Evolutionary conservation across 2,888 invertebrate genomes (phyloP).

Genomic region (Pseudoips prasinana): DNA sequence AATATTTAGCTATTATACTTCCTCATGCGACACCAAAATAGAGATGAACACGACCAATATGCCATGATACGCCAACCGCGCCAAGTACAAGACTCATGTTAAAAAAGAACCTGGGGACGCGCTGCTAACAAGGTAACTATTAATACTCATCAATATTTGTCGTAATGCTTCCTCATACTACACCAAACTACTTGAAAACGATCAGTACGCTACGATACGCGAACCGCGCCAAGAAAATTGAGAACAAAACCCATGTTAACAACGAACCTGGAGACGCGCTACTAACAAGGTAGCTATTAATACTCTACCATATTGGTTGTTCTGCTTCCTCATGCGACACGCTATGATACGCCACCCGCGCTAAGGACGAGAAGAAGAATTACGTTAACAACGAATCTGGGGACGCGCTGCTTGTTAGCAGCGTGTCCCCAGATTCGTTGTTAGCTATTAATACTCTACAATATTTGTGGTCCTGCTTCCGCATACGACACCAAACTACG

Average conservation of each 20-base stretch:
- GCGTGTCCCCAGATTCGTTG: no score
- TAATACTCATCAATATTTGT: not conserved
- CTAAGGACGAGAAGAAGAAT: constrained; percentile 97
- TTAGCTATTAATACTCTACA: constrained; percentile 17
- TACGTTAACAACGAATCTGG: constrained; percentile 99
- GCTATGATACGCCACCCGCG: constrained; percentile 97
- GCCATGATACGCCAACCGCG: constrained; percentile 97
- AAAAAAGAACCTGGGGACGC: constrained; percentile 99
- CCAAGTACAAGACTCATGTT: constrained; percentile 96
- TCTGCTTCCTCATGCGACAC: not conserved
- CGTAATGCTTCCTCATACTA: no score
- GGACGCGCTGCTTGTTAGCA: constrained; percentile 96
- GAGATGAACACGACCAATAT: constrained; percentile 99
- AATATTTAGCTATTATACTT: not conserved
- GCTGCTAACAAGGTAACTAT: constrained; percentile 86
- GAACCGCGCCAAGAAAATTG: constrained; percentile 98
- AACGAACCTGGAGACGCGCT: constrained; percentile 99
- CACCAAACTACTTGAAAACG: constrained; percentile 98
- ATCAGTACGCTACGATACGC: constrained; percentile 98
- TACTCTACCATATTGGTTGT: no score
- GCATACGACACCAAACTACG: no score
- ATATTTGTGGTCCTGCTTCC: no score
- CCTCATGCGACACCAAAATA: not conserved
- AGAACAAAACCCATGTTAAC: constrained; percentile 97
- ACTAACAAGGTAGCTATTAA: constrained; percentile 84